Evolutionary conservation across 2,113 vertebrate genomes (phyloP), one percentile per base, ranked within the genome.

Genomic region (Saccopteryx bilineata): DNA sequence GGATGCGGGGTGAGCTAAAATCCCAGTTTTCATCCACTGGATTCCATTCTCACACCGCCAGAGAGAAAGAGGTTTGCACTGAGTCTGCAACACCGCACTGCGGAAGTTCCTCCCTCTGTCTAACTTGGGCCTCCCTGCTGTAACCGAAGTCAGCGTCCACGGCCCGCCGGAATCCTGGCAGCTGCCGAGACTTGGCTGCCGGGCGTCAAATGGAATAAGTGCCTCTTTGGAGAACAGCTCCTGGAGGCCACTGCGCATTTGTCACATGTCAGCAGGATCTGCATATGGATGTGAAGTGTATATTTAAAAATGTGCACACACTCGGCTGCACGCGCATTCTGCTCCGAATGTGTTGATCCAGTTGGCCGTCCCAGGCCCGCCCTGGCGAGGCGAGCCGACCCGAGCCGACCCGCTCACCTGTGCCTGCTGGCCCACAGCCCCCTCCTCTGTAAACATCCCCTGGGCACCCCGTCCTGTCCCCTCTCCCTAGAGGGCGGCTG

Each of bases 301-400:
- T 97, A 92, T 97, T 98, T 98, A 97, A 97, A 97, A 97, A 96
- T 97, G 94, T 96, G 96, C 63, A 95, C 86, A 80, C 81, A 87
- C 79, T 93, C 2, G 61, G 54, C 52, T 97, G 91, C 91, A 79
- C 83, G 54, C 4, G 3, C 76, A 69, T 95, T 46, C 89, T 97
- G 56, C 88, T 94, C 83, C 2, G 19, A 97, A 95, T 90, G 56
- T 91, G 85, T 94, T 98, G 97, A 95, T 95, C 86, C 87, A 66
- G 9, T 97, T 96, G 86, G 96, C 89, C 56, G 46, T 81, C 93
- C 79, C 65, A 84, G 69, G 72, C 76, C 94, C 9, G 6, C 81
- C 66, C 76, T 82, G 46, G 31, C 24, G 13, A 72, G 12, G 14
- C 3, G 52, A 28, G 65, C 75, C 17, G 12, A 39, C 39, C 39